A percentile compares a stretch with the other conserved stretches of the same genome.
These are phyloP conservation scores for Carpatolechia fugitivella DNA, from an alignment of 2,888 invertebrate genomes.

Conservation along the genomic window DNA sequence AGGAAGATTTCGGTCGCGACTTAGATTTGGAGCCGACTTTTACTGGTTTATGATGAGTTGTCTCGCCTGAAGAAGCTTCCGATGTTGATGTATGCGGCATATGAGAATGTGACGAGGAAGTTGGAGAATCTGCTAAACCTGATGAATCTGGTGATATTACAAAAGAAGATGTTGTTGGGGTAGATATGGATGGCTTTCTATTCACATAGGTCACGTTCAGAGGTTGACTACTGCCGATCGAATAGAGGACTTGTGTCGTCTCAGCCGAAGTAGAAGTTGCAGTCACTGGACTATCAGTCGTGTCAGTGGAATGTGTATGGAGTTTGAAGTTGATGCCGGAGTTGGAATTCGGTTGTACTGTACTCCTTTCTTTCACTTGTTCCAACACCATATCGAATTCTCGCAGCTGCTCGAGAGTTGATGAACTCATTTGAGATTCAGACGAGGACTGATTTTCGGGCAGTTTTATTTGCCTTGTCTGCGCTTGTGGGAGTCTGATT, in stretches of 20 bases:
- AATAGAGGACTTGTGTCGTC: conserved; percentile 60
- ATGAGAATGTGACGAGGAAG: conserved; percentile 54
- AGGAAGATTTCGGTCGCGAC: conserved; percentile 78
- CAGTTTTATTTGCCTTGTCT: conserved; percentile 49
- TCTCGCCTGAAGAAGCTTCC: conserved; percentile 44
- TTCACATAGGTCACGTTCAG: conserved; percentile 67
- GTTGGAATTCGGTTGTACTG: conserved; percentile 73
- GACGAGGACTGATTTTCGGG: conserved; percentile 58
- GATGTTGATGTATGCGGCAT: conserved; percentile 54
- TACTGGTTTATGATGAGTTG: conserved; percentile 40
- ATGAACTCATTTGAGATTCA: conserved; percentile 84
- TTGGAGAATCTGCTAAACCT: conserved; percentile 54
- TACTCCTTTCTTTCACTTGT: conserved; percentile 88
- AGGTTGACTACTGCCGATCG: conserved; percentile 57
- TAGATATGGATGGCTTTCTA: conserved; percentile 57
- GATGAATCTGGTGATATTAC: conserved; percentile 68
- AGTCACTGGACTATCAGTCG: conserved; percentile 44
- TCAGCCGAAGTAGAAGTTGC: conserved; percentile 43
- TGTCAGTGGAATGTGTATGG: conserved; percentile 45
- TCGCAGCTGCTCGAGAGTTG: conserved; percentile 86
- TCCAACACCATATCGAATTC: conserved; percentile 91
- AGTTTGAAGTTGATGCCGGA: conserved; percentile 44
- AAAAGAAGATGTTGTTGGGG: conserved; percentile 54
- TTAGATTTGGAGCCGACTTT: conserved; percentile 66
- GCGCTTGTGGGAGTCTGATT: conserved; percentile 60